Base-by-base conservation (phyloP, 1,140 invertebrate species). In the Procambarus clarkii region DNA sequence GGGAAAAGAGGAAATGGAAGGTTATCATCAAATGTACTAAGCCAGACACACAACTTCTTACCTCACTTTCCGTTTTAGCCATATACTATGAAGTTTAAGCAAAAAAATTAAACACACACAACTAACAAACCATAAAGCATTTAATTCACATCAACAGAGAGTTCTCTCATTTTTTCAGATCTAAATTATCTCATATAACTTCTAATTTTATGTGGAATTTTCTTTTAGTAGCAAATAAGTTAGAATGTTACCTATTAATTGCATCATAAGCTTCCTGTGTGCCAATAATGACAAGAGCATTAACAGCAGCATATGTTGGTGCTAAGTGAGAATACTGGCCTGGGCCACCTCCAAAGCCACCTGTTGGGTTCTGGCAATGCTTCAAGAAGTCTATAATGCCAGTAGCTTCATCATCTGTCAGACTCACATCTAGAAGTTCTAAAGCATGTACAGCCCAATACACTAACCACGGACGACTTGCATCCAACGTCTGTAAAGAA, bases 231-330 rank as follows among this genome's bases (percentile, higher is more conserved):
- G n/a, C 24, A 34, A 78, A 64, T 46, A 78, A 91, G 88, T 58
- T 76, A 48, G 94, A 93, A 21, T 34, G 5, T 74, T 95, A 97
- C 96, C 98, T 96, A 94, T 99, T 96, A 91, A 99, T 98, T 24
- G 97, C 96, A 93, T 96, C 95, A 93, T 97, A 98, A 15, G 98
- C 98, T 94, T 98, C 96, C 94, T 97, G 95, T 21, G 97, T 98
- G 71, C 97, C 98, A 93, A 99, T 96, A 44, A 97, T 97, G 94
- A 97, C 97, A 4, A 99, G 95, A 11, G 98, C 96, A 95, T 98
- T 98, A 0, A 99, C 96, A 91, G 99, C 98, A 79, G 98, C 99
- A 95, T 99, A 99, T 7, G 99, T 99, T 54, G 98, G 96, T 1
- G 99, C 99, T 82, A 99, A 95, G 95, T 99, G 99, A 48, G 98